These are phyloP conservation scores for Myotis brandtii DNA, from an alignment of 2,113 vertebrate genomes.

Conservation along the genomic window DNA sequence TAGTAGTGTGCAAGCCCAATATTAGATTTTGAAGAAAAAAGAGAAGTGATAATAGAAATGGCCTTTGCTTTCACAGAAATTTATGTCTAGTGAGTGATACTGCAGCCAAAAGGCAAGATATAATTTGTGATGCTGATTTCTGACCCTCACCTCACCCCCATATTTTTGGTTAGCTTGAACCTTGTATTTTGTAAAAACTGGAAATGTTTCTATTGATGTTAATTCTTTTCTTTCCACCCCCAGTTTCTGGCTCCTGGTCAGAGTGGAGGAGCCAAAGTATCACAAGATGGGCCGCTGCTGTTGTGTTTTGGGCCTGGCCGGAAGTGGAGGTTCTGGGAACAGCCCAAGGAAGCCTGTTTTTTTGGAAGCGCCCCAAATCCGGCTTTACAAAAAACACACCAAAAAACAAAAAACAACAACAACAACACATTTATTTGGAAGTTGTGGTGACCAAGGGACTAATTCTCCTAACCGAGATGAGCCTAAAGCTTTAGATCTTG, in stretches of 20 bases:
- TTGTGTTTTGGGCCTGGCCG: not conserved
- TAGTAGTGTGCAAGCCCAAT: not conserved
- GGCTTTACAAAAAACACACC: not conserved
- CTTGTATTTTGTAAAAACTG: slow-evolving; percentile 36
- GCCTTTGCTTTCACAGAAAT: not conserved
- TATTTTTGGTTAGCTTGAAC: slow-evolving; percentile 40
- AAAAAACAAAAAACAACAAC: too few relatives aligned
- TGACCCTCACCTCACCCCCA: not conserved
- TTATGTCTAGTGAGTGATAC: not conserved
- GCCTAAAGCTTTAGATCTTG: not conserved
- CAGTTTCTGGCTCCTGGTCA: slow-evolving; percentile 4
- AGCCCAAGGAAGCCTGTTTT: not conserved
- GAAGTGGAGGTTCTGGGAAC: not conserved
- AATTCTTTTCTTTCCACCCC: not conserved
- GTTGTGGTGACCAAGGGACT: not conserved
- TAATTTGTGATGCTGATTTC: not conserved
- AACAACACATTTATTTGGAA: not conserved
- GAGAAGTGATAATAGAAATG: not conserved
- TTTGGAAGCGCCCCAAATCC: not conserved
- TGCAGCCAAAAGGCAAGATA: not conserved
- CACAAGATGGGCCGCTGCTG: not conserved
- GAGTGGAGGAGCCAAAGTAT: not conserved
- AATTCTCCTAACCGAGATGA: not conserved
- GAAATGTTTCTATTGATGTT: not conserved
- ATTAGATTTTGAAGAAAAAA: not conserved